phyloP scores from a whole-genome alignment of 1,140 invertebrate genomes.

The Pomacea maculata region DNA sequence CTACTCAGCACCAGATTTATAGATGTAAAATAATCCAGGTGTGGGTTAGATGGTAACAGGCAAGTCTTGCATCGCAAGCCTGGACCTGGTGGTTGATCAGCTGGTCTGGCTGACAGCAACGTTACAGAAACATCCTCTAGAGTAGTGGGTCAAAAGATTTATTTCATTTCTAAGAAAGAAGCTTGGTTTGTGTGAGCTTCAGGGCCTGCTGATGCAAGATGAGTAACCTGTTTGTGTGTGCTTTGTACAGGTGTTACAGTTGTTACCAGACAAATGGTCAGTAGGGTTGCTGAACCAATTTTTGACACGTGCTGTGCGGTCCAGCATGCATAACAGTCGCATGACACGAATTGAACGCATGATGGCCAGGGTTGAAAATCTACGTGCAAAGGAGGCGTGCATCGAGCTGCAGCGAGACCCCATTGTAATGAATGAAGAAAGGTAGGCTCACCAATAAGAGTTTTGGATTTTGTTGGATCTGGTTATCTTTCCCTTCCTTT shows the following conservation, averaged over 20 bases:
- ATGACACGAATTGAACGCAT: conserved; percentile 64
- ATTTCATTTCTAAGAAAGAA: no score
- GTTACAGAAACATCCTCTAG: neutral
- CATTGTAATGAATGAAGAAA: conserved; percentile 64
- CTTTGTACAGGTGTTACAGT: conserved; percentile 63
- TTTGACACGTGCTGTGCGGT: conserved; percentile 62
- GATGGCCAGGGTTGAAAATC: conserved; percentile 66
- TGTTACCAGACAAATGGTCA: conserved; percentile 68
- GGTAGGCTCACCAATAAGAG: conserved; percentile 47
- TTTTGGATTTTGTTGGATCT: neutral
- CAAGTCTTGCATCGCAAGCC: neutral
- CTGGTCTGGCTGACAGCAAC: neutral
- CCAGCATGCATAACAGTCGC: conserved; percentile 62
- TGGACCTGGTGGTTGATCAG: neutral
- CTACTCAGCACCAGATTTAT: no score
- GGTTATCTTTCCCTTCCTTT: neutral
- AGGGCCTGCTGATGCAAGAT: no score
- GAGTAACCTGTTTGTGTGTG: no score
- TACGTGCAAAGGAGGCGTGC: conserved; percentile 62
- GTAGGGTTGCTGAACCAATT: conserved; percentile 65
- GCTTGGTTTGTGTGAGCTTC: no score
- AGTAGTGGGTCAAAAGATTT: no score
- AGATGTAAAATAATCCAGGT: no score
- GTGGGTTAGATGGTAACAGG: neutral
- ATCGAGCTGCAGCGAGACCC: conserved; percentile 62